Percentiles rank a stretch among this genome's conserved stretches.
Evolutionary conservation across 1,140 invertebrate species (phyloP).

Genomic region (Leptinotarsa defecta): DNA sequence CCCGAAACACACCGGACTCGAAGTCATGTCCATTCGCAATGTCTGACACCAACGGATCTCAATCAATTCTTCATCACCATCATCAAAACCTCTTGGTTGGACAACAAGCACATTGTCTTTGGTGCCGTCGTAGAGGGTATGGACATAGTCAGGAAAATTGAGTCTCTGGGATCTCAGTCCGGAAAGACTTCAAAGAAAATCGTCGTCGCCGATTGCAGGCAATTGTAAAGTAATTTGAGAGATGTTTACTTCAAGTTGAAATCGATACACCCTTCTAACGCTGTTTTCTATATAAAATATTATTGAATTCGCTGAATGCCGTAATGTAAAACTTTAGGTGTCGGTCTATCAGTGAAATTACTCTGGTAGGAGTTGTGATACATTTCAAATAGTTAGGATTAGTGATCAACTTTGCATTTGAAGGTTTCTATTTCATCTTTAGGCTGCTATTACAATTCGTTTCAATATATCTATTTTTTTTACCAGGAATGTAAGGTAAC

Average conservation of each 20-base stretch:
- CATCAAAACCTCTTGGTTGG: constrained; percentile 94
- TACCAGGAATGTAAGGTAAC: too few relatives aligned
- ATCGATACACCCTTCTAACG: constrained; percentile 29
- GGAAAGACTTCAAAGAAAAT: constrained; percentile 89
- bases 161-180: constrained; percentile 79
- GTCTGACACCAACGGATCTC: constrained; percentile 94
- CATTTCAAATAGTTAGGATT: constrained; percentile 27
- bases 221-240: constrained; percentile 60
- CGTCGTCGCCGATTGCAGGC: constrained; percentile 79
- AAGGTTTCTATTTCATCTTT: too few relatives aligned
- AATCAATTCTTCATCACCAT: constrained; percentile 69
- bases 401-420: constrained; percentile 23
- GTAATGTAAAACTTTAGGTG: constrained; percentile 30
- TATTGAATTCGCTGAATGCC: constrained; percentile 31
- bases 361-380: constrained; percentile 39
- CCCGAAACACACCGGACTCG: constrained; percentile 90
- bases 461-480: too few relatives aligned
- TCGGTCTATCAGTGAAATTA: constrained; percentile 35
- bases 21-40: constrained; percentile 93
- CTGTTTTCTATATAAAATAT: constrained; percentile 23
- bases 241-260: background rate
- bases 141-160: constrained; percentile 92
- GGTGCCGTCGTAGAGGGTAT: constrained; percentile 93
- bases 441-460: too few relatives aligned
- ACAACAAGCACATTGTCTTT: constrained; percentile 97